Base-by-base conservation (phyloP, 2,113 vertebrate species). In the Eclectus roratus region DNA sequence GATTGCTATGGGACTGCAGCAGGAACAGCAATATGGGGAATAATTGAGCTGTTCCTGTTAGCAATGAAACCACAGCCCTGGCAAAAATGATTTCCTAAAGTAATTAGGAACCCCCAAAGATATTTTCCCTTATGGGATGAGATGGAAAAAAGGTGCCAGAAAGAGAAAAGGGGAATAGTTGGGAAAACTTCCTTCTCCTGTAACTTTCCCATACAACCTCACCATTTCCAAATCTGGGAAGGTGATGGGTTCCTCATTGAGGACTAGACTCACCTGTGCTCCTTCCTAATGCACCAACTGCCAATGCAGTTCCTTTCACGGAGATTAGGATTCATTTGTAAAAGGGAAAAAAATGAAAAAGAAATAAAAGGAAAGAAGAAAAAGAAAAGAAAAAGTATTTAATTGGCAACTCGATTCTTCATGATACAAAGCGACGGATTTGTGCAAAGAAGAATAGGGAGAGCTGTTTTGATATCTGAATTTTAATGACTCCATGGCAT, bases 401-500 rank as follows among this genome's bases (percentile, higher is more conserved):
- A 97, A 96, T 92, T 93, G 96, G 83, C 80, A 96, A 93, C 94
- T 69, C 91, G 68, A 96, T 92, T 96, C 94, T 80, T 96, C 78
- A 56, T 44, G 96, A 97, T 97, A 96, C 80, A 93, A 97, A 97
- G 91, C 91, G 82, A 91, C 18, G 58, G 95, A 81, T 84, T 97
- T 95, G 91, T 50, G 80, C 65, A 82, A 91, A 88, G 94, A 29
- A 92, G 89, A 96, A 90, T 47, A 93, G 76, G 68, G 93, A 91
- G 87, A 95, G 91, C 92, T 84, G 94, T 84, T 93, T 91, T 89
- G 95, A 96, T 92, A 93, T 97, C 91, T 96, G 95, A 97, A 97
- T 98, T 96, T 97, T 97, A 98, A 98, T 97, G 97, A 97, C 89
- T 89, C 96, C 95, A 64, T 94, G 91, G 97, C 96, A 97, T 97